A percentile compares a stretch with the other conserved stretches of the same genome.
Evolutionary conservation across 2,113 vertebrate genomes (phyloP).

Genomic region (Anhinga anhinga): DNA sequence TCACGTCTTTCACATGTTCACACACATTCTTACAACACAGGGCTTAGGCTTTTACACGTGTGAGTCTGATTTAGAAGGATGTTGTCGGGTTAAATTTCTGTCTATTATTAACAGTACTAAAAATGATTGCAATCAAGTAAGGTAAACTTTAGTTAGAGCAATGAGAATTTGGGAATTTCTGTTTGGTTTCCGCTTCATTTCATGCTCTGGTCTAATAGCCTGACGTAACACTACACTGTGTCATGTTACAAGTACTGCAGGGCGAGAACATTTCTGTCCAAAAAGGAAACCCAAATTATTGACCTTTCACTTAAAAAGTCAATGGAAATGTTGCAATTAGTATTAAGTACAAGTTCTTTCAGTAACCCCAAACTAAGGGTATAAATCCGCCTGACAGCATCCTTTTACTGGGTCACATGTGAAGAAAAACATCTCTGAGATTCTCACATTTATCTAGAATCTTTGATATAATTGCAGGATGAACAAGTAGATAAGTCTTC

Average conservation of each 20-base stretch:
- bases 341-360: neutral
- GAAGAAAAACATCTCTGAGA: neutral
- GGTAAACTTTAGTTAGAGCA: neutral
- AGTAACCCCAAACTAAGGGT: neutral
- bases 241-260: neutral
- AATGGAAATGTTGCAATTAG: neutral
- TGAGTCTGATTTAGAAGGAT: conserved; percentile 29
- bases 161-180: neutral
- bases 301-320: neutral
- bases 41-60: conserved; percentile 26
- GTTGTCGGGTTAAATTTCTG: conserved; percentile 4
- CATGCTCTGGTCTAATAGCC: neutral
- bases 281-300: neutral
- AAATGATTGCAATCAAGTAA: neutral
- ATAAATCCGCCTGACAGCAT: conserved; percentile 37
- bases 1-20: neutral
- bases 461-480: neutral
- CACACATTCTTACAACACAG: neutral
- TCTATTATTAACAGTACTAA: neutral
- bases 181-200: neutral
- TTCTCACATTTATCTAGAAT: neutral
- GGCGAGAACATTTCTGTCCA: fast-evolving
- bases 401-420: conserved; percentile 10
- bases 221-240: neutral
- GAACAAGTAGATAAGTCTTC: neutral